phyloP scores from a whole-genome alignment of 2,113 vertebrate species.

The Copsychus sechellarum region DNA sequence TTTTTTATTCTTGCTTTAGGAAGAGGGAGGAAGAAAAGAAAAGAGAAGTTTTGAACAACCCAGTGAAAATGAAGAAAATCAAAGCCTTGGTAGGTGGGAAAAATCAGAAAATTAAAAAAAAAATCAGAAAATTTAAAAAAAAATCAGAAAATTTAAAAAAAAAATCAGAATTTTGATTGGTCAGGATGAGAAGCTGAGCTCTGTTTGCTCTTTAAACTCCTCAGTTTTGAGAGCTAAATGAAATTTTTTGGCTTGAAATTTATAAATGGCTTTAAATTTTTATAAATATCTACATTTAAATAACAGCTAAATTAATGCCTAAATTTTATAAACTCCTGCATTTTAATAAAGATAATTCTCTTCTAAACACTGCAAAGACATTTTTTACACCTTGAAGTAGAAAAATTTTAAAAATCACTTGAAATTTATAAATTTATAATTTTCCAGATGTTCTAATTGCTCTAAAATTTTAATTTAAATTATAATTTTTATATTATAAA shows the following conservation, averaged over 20 bases:
- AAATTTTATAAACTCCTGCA: no score
- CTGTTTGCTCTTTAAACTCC: neutral
- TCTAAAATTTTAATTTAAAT: no score
- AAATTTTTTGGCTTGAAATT: neutral
- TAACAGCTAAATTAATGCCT: no score
- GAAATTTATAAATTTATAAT: neutral
- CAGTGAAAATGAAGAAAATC: constrained; percentile 98
- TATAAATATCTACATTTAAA: no score
- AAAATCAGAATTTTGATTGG: no score
- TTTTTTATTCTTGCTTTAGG: constrained; percentile 58
- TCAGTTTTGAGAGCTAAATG: neutral
- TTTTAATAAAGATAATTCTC: no score
- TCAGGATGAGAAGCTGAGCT: neutral
- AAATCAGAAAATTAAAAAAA: no score
- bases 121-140: no score
- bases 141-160: no score
- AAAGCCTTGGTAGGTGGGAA: constrained; percentile 84
- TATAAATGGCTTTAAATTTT: neutral
- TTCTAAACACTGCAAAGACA: no score
- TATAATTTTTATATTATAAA: no score
- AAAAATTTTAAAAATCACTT: neutral
- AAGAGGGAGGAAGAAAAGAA: constrained; percentile 96
- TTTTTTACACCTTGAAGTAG: neutral
- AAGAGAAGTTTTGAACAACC: constrained; percentile 92
- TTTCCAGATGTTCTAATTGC: neutral